A percentile compares a stretch with the other conserved stretches of the same genome.
These are phyloP conservation scores for Cyclina sinensis DNA, from an alignment of 1,140 invertebrate species.

Conservation along the genomic window DNA sequence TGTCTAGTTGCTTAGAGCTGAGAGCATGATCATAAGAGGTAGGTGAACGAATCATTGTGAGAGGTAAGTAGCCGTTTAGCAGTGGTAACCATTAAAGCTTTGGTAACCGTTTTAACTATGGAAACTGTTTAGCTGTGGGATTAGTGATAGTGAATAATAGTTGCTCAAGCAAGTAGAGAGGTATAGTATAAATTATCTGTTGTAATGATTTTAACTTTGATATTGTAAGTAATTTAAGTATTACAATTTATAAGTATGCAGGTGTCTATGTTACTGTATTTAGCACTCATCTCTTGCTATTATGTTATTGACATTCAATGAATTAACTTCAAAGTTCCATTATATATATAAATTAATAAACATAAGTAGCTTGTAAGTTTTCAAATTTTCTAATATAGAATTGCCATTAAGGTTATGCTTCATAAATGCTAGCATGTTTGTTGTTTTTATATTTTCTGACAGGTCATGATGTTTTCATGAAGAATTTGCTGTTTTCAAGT, in stretches of 20 bases:
- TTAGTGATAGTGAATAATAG: slow-evolving; percentile 10
- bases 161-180: background rate
- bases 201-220: background rate
- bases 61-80: background rate
- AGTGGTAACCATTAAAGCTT: too few species aligned
- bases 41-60: background rate
- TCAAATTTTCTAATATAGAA: background rate
- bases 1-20: background rate
- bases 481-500: slow-evolving; percentile 22
- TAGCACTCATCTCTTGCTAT: background rate
- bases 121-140: background rate
- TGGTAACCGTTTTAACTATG: background rate
- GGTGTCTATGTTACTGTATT: background rate
- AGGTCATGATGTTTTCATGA: slow-evolving; percentile 58
- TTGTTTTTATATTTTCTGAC: slow-evolving; percentile 57
- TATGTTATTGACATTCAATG: too few species aligned
- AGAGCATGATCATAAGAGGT: background rate
- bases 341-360: too few species aligned
- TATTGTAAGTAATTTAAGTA: background rate
- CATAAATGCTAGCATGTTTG: slow-evolving; percentile 15
- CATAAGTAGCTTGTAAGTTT: too few species aligned
- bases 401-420: background rate
- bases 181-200: background rate
- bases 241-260: background rate
- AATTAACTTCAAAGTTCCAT: too few species aligned